Percentiles rank a stretch among this genome's conserved stretches.
phyloP scores from a whole-genome alignment of 2,888 invertebrate species.

The Zelleria hepariella region DNA sequence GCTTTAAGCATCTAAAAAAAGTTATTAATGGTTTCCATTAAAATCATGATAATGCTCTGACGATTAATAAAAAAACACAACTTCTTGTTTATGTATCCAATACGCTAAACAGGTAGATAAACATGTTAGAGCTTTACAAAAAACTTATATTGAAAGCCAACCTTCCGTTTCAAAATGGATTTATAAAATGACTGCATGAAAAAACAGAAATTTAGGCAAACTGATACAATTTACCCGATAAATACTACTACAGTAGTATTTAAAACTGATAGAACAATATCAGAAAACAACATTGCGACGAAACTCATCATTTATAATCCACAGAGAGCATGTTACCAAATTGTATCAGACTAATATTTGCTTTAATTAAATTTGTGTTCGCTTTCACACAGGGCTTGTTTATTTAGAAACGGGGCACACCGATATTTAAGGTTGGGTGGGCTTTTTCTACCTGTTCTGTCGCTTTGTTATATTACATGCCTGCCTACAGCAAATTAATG shows the following conservation, averaged over 20 bases:
- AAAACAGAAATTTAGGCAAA: background rate
- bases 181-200: conserved; percentile 13
- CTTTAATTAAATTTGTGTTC: conserved; percentile 45
- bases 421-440: conserved; percentile 34
- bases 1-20: no score
- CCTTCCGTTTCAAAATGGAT: conserved; percentile 30
- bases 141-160: conserved; percentile 33
- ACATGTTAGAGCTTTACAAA: conserved; percentile 18
- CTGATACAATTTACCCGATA: background rate
- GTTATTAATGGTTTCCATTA: no score
- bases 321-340: conserved; percentile 15
- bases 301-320: background rate
- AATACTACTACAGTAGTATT: background rate
- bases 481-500: conserved; percentile 27
- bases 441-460: conserved; percentile 53
- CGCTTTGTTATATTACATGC: conserved; percentile 32
- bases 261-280: background rate
- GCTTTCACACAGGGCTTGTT: conserved; percentile 32
- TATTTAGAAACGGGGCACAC: conserved; percentile 38
- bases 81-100: conserved; percentile 29
- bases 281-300: background rate
- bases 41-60: no score
- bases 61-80: background rate
- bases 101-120: conserved; percentile 22
- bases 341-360: conserved; percentile 36